Conservation (phyloP, 2,888 invertebrate genomes). For the Ptychoptera contaminata region DNA sequence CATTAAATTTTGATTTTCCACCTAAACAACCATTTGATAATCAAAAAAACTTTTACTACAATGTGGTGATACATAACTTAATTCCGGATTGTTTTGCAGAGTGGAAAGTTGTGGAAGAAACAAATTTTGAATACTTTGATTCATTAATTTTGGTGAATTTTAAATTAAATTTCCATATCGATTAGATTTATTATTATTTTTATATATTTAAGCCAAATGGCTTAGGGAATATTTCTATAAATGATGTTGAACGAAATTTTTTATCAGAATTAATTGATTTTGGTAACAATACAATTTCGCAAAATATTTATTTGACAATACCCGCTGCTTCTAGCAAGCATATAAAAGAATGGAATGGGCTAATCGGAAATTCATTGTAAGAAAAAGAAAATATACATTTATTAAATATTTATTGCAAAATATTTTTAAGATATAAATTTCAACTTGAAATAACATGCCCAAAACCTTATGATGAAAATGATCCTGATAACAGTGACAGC, state of each 20-base stretch:
- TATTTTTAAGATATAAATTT: conserved; percentile 2
- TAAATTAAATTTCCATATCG: neutral
- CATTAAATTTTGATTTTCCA: neutral
- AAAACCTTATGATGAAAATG: neutral
- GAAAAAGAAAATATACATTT: too few relatives aligned
- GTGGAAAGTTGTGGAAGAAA: neutral
- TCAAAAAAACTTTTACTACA: neutral
- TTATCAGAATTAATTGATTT: conserved; percentile 4
- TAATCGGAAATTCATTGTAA: neutral
- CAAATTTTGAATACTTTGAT: neutral
- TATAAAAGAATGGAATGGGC: neutral
- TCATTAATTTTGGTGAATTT: neutral
- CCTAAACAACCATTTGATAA: neutral
- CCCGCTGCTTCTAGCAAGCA: neutral
- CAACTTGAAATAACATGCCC: neutral
- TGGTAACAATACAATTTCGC: neutral
- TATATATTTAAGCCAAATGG: neutral
- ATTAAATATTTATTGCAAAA: neutral
- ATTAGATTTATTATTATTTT: neutral
- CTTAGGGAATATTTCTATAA: neutral
- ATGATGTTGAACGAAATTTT: conserved; percentile 2
- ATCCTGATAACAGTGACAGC: neutral
- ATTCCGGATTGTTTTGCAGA: conserved; percentile 2
- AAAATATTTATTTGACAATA: neutral
- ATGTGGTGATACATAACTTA: neutral